These are phyloP conservation scores for Gastrophysa polygoni DNA, from an alignment of 2,888 invertebrate genomes.

Conservation along the genomic window DNA sequence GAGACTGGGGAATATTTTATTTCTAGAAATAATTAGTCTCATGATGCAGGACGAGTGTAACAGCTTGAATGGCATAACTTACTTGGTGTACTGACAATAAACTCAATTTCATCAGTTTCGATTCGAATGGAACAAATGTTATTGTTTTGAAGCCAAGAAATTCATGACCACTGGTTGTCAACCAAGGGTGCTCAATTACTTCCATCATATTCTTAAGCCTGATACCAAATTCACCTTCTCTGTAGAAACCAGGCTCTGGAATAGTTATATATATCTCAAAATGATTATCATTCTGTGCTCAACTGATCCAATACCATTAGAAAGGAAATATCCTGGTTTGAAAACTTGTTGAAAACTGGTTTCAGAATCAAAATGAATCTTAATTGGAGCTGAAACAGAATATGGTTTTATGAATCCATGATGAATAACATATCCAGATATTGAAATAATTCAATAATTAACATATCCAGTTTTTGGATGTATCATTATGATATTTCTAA, in stretches of 20 bases:
- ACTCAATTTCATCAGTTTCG: constrained; percentile 78
- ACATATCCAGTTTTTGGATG: too few relatives aligned
- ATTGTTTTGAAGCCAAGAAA: constrained; percentile 76
- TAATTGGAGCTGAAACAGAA: constrained; percentile 71
- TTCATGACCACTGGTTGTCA: constrained; percentile 59
- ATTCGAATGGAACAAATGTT: constrained; percentile 87
- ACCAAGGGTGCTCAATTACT: constrained; percentile 64
- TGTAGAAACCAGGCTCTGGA: constrained; percentile 84
- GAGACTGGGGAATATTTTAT: too few relatives aligned
- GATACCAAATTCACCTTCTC: constrained; percentile 82
- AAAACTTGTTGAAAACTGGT: constrained; percentile 50
- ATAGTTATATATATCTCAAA: constrained; percentile 1
- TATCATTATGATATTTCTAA: too few relatives aligned
- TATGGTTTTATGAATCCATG: too few relatives aligned
- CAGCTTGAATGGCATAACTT: too few relatives aligned
- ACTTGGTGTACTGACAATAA: constrained; percentile 84
- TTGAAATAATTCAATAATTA: too few relatives aligned
- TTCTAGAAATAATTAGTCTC: too few relatives aligned
- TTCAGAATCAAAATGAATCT: constrained; percentile 67
- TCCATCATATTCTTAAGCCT: constrained; percentile 85
- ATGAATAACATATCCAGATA: too few relatives aligned
- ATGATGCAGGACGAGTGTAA: too few relatives aligned
- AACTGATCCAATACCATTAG: too few relatives aligned
- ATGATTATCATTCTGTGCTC: too few relatives aligned
- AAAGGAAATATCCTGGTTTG: constrained; percentile 78